Conservation (phyloP, 2,797 vertebrate species). For the Xerus rutilus region DNA sequence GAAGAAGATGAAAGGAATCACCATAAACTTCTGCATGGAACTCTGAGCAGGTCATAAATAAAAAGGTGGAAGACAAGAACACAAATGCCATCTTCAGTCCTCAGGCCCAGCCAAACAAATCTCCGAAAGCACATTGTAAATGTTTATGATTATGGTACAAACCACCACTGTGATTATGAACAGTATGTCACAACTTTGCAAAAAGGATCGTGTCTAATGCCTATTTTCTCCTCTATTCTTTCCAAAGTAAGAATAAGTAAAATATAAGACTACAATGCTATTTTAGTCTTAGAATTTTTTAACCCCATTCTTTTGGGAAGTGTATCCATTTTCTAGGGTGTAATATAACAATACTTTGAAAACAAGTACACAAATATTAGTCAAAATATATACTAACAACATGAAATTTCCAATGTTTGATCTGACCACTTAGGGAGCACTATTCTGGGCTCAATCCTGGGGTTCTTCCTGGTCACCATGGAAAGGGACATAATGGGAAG, state of each 20-base stretch:
- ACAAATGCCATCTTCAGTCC: background rate
- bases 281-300: background rate
- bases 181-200: background rate
- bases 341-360: background rate
- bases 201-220: background rate
- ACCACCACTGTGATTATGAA: background rate
- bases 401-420: background rate
- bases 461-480: background rate
- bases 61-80: background rate
- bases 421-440: background rate
- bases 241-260: constrained; percentile 45
- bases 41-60: constrained; percentile 75
- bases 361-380: background rate
- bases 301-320: background rate
- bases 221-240: background rate
- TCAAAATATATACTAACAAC: background rate
- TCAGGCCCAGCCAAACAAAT: background rate
- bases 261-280: background rate
- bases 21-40: constrained; percentile 84
- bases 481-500: background rate
- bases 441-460: background rate
- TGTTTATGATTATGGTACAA: background rate
- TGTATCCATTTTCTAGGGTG: background rate
- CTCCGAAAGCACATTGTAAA: background rate
- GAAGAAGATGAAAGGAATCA: constrained; percentile 84